Evolutionary conservation across 2,797 vertebrate genomes (phyloP), one percentile per base, ranked within the genome.

Genomic region (Rhadinocentrus ornatus): DNA sequence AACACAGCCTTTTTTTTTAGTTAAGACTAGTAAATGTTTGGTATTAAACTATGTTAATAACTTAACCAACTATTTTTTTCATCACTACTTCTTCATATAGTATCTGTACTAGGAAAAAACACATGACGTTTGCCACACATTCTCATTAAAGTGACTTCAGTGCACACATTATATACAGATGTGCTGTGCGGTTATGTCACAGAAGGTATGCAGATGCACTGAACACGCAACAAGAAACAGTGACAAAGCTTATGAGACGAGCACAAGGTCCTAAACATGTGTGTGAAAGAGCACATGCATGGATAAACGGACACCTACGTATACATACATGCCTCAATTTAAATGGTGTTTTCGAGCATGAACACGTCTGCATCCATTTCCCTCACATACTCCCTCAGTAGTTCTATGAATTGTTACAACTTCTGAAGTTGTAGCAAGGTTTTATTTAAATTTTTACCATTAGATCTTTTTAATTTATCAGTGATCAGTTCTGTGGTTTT

Each of bases 121-220:
- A 62, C 31, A 12, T 20, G 5, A 4, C 2, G 24, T 41, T n/a
- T 48, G 44, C 44, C 44, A n/a, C 7, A 18, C 18, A 1, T 75
- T 75, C 27, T 18, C 8, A 26, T 71, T 18, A 31, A 4, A 9
- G 32, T 2, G n/a, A 4, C 60, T 24, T 44, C 10, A 48, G 2
- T 32, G 63, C 54, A 41, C 62, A 24, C 16, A 2, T 56, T 52
- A 35, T 35, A 29, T 71, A 57, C 34, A 22, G 62, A 59, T 66
- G 48, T 4, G 11, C 54, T 10, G 70, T 52, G 69, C 60, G 50
- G 75, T 77, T 77, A 73, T 39, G 57, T 60, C 77, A 66, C 5
- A 53, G 41, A 54, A n/a, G 44, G 59, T 54, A 50, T 20, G 24
- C 1, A 37, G 50, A 69, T 18, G 13, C 15, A 9, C 10, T 9